Conservation (phyloP, 2,888 invertebrate genomes). For the Cremastinae sp. region DNA sequence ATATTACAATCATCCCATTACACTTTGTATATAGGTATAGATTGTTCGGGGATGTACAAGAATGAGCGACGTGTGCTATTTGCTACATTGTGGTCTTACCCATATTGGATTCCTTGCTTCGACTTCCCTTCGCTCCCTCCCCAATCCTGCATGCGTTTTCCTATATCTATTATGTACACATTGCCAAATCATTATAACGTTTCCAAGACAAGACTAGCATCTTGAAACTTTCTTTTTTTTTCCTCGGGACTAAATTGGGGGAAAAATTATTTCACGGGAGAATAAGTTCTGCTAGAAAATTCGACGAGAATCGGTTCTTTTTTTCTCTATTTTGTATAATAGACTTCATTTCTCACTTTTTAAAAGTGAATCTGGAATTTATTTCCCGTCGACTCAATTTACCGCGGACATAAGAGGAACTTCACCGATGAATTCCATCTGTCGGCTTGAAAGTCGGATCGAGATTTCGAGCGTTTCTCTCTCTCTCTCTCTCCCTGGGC, state of each 20-base stretch:
- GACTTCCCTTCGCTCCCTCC: slow-evolving; percentile 22
- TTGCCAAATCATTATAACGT: slow-evolving; percentile 52
- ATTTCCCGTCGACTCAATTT: too few species aligned
- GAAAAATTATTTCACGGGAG: too few species aligned
- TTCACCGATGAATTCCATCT: slow-evolving; percentile 33
- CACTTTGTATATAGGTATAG: slow-evolving; percentile 26
- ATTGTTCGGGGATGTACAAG: slow-evolving; percentile 51
- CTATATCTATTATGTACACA: slow-evolving; percentile 6
- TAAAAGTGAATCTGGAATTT: too few species aligned
- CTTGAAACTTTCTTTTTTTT: slow-evolving; percentile 7
- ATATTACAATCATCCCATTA: slow-evolving; percentile 49
- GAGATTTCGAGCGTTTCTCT: slow-evolving; percentile 53
- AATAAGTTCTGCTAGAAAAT: too few species aligned
- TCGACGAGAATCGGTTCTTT: too few species aligned
- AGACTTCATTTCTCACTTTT: too few species aligned
- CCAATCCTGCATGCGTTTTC: slow-evolving; percentile 23
- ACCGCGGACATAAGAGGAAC: neutral
- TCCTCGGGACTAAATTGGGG: slow-evolving; percentile 4
- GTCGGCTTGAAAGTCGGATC: slow-evolving; percentile 34
- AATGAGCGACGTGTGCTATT: slow-evolving; percentile 74
- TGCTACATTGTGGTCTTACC: slow-evolving; percentile 76
- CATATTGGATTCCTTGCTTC: slow-evolving; percentile 74
- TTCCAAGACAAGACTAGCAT: slow-evolving; percentile 24
- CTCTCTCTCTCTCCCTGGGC: slow-evolving; percentile 46
- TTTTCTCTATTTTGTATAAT: too few species aligned